Percentiles rank a stretch among this genome's conserved stretches.
Evolutionary conservation across 92 coral and sea anemone genomes (phyloP).

Genomic region (Muricea muricata): DNA sequence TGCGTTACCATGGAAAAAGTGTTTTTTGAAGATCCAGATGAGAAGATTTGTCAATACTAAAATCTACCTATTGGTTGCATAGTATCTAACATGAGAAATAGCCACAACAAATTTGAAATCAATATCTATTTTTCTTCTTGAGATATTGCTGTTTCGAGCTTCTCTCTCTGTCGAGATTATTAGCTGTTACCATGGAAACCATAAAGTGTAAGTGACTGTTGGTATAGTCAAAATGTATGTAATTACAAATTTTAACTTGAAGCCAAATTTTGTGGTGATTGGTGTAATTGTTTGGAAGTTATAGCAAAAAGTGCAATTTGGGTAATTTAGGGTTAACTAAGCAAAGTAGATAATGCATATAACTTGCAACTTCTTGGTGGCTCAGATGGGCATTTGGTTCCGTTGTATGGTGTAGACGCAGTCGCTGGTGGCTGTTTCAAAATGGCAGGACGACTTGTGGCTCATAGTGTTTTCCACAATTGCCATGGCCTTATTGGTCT

Average conservation of each 20-base stretch:
- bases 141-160: neutral
- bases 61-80: conserved; percentile 6
- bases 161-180: neutral
- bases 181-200: conserved; percentile 15
- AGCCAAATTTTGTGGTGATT: neutral
- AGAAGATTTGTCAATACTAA: neutral
- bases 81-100: neutral
- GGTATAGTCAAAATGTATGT: neutral
- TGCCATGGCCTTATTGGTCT: conserved; percentile 49
- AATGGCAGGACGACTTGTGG: conserved; percentile 43
- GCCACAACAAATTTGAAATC: neutral
- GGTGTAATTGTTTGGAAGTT: conserved; percentile 1
- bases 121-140: neutral
- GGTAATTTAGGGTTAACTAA: neutral
- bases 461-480: conserved; percentile 45
- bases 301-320: neutral
- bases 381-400: conserved; percentile 54
- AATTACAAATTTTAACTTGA: neutral
- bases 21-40: neutral
- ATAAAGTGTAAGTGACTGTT: neutral
- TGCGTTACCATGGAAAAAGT: neutral
- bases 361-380: conserved; percentile 71
- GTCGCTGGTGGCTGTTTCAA: conserved; percentile 51
- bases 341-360: conserved; percentile 62
- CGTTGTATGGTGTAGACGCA: conserved; percentile 69